Percentiles rank a stretch among this genome's conserved stretches.
Evolutionary conservation across 1,140 invertebrate genomes (phyloP).

Genomic region (Patella vulgata): DNA sequence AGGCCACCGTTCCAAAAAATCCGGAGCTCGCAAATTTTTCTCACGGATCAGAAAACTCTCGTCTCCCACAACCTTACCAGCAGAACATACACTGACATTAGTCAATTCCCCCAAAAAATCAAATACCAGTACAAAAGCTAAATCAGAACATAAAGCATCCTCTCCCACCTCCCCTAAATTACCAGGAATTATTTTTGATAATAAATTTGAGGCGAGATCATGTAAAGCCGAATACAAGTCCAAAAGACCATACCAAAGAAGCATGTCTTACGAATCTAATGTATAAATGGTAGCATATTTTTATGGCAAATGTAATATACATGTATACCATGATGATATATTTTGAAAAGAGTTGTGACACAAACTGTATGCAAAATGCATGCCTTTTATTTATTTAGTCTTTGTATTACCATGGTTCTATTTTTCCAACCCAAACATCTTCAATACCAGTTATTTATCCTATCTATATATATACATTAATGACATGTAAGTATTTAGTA

Average conservation of each 20-base stretch:
- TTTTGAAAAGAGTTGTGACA: too few relatives aligned
- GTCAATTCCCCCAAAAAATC: not conserved
- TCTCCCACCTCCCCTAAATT: slow-evolving; percentile 37
- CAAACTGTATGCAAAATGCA: too few relatives aligned
- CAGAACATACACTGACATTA: slow-evolving; percentile 12
- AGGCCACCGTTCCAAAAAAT: slow-evolving; percentile 27
- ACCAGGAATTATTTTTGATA: slow-evolving; percentile 32
- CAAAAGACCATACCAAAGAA: slow-evolving; percentile 5
- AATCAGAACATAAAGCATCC: slow-evolving; percentile 1
- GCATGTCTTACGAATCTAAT: not conserved
- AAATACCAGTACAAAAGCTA: slow-evolving; percentile 14
- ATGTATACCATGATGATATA: too few relatives aligned
- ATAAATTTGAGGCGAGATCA: not conserved
- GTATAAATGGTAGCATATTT: too few relatives aligned
- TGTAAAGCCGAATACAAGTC: not conserved
- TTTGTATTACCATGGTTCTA: too few relatives aligned
- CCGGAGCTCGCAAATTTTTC: slow-evolving; percentile 36
- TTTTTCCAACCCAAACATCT: too few relatives aligned
- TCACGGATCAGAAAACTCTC: slow-evolving; percentile 34
- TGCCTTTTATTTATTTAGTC: too few relatives aligned
- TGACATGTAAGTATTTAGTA: too few relatives aligned
- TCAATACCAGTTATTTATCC: too few relatives aligned
- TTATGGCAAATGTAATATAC: too few relatives aligned
- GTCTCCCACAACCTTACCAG: slow-evolving; percentile 18
- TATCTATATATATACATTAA: too few relatives aligned